Base-by-base conservation (phyloP, 2,888 invertebrate species). In the Heteromyza rotundicornis region DNA sequence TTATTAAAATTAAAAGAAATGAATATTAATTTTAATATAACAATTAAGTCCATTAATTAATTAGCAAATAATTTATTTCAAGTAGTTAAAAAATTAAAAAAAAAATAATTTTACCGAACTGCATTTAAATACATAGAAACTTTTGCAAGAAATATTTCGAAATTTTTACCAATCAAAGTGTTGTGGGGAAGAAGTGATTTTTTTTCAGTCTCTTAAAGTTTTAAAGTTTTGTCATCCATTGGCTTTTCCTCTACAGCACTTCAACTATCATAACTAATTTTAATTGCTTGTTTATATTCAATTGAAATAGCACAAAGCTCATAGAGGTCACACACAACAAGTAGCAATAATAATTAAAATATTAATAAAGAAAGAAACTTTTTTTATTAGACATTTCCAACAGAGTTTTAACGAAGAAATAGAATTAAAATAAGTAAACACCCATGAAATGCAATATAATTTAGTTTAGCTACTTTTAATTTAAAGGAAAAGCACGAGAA, bases 381-480 rank as follows among this genome's bases (percentile, higher is more conserved):
- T n/a, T n/a, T n/a, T n/a, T 35, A 54, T 19, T 44, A 59, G 53
- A 51, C 59, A 59, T 53, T 56, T 27, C 22, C 40, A 52, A 51
- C 5, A 27, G 5, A 27, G 27, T 27, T 27, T n/a, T 27, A 27
- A 27, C 27, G 27, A 5, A 27, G 5, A 27, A 27, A 7, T 10
- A 27, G n/a, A n/a, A n/a, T n/a, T 32, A 40, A 40, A 40, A 10
- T 14, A 40, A 40, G n/a, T 40, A 40, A 40, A 40, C 40, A n/a
- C 14, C 27, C 10, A 64, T 44, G 20, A 55, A 58, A 64, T 64
- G 69, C 69, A 68, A 69, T 69, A 69, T 66, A 69, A 63, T 63
- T 69, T 65, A 67, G 50, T 63, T 58, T 56, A 63, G 58, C 44
- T 57, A 60, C 32, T 58, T n/a, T n/a, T 57, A 58, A 53, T 62